Evolutionary conservation across 2,797 vertebrate species (phyloP).

Genomic region (Acrocephalus scirpaceus): DNA sequence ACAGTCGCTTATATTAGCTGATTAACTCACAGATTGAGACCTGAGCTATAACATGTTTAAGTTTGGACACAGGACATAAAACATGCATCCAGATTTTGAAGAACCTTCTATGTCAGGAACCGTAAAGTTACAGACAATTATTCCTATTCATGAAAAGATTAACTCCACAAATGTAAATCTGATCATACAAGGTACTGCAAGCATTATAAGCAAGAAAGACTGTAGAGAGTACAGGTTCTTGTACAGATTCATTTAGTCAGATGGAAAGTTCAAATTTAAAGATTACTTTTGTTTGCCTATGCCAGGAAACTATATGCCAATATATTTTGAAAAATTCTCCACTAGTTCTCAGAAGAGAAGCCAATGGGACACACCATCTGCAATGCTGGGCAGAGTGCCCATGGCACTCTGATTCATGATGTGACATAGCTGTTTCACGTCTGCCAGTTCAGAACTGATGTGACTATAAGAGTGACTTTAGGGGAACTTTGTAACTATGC

Average conservation of each 20-base stretch:
- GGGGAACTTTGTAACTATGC: not conserved
- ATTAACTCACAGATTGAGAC: not conserved
- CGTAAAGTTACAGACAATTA: not conserved
- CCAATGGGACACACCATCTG: not conserved
- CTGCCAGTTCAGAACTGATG: not conserved
- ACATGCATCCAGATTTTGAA: not conserved
- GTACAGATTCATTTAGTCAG: not conserved
- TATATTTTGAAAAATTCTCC: not conserved
- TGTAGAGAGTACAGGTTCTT: not conserved
- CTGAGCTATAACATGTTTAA: not conserved
- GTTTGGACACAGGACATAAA: not conserved
- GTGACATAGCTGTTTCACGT: not conserved
- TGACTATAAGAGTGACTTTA: not conserved
- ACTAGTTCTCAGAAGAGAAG: not conserved
- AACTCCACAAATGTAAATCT: not conserved
- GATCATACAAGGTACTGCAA: not conserved
- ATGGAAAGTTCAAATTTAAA: not conserved
- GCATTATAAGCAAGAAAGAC: not conserved
- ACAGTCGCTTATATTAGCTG: not conserved
- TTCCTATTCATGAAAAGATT: not conserved
- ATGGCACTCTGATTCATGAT: not conserved
- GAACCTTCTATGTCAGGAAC: not conserved
- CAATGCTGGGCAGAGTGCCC: not conserved
- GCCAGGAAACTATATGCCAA: not conserved
- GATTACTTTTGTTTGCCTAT: not conserved